Evolutionary conservation across 2,888 invertebrate genomes (phyloP).

Genomic region (Drosophila barbarae): DNA sequence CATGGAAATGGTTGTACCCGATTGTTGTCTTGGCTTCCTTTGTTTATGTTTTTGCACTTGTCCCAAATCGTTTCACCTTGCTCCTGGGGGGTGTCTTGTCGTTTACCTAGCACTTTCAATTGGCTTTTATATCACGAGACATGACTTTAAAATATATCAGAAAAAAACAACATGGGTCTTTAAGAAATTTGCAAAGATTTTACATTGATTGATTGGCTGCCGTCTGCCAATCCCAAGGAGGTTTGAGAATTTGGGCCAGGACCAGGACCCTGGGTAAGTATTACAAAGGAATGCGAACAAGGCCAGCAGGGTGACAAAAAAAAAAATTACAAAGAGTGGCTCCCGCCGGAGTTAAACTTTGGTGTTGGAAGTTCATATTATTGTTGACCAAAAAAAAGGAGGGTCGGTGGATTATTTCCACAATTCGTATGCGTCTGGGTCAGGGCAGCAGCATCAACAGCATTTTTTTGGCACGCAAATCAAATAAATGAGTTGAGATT

Average conservation of each 20-base stretch:
- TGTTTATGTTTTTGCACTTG: slow-evolving; percentile 47
- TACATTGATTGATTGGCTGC: slow-evolving; percentile 58
- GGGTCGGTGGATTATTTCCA: slow-evolving; percentile 21
- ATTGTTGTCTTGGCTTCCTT: slow-evolving; percentile 48
- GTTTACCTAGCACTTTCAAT: slow-evolving; percentile 9
- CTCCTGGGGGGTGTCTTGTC: slow-evolving; percentile 10
- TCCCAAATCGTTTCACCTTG: slow-evolving; percentile 25
- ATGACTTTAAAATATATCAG: slow-evolving; percentile 37
- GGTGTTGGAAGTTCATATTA: slow-evolving; percentile 21
- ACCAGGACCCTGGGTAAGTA: slow-evolving; percentile 7
- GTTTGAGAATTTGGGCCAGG: slow-evolving; percentile 7
- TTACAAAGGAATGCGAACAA: slow-evolving; percentile 42
- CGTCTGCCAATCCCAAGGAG: slow-evolving; percentile 9
- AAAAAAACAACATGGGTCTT: slow-evolving; percentile 7
- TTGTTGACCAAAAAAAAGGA: slow-evolving; percentile 11
- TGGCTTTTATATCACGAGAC: slow-evolving; percentile 21
- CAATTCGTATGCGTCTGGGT: slow-evolving; percentile 29
- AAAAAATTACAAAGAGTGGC: slow-evolving; percentile 17
- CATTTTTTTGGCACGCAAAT: slow-evolving; percentile 11
- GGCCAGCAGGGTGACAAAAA: slow-evolving; percentile 22
- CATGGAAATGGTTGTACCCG: slow-evolving; percentile 34
- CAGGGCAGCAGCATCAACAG: slow-evolving; percentile 4
- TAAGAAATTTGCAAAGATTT: slow-evolving; percentile 38
- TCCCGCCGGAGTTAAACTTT: slow-evolving; percentile 12
- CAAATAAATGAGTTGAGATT: neutral